Base-by-base conservation (phyloP, 1,140 invertebrate genomes). In the Magallana gigas region DNA sequence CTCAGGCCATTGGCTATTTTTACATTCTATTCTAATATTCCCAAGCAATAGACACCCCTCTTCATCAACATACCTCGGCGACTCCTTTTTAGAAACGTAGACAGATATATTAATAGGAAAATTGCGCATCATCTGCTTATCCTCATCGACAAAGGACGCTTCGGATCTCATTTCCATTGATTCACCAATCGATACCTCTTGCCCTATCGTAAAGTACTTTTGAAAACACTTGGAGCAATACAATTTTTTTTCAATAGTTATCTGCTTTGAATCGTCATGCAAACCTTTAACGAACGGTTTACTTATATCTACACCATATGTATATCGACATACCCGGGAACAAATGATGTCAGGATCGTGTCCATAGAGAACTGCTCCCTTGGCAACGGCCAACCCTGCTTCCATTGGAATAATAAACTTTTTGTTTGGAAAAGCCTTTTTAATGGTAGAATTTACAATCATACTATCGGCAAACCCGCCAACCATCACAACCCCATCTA, bases 331-430 rank as follows among this genome's bases (percentile, higher is more conserved):
- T 58, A 80, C 58, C 14, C 85, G 64, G 58, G 85, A 64, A 80
- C n/a, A 86, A 58, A 86, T 86, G 6, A 58, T 57, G 1, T 57
- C 56, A 1, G 85, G 85, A 18, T 80, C 85, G 57, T 76, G 71
- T 8, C 85, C 85, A 56, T 57, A 86, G 48, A 86, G 71, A 56
- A 86, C 85, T 14, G 85, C 85, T 29, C 85, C 85, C n/a, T 71
- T 58, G 6, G 57, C 16, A 36, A 86, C 68, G 1, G 85, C 56
- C 56, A 86, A 14, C 58, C 71, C 85, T 76, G 85, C 85, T 23
- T 86, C 62, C 2, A 86, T n/a, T 9, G 85, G 85, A 80, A 86
- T 71, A 9, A 86, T 57, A 12, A 86, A 68, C 62, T 58, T 68
- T 6, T 29, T n/a, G 56, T 86, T 68, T 1, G 85, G 85, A 23